Evolutionary conservation across 2,797 vertebrate genomes (phyloP).

Genomic region (Xiphorhynchus erythropygius): DNA sequence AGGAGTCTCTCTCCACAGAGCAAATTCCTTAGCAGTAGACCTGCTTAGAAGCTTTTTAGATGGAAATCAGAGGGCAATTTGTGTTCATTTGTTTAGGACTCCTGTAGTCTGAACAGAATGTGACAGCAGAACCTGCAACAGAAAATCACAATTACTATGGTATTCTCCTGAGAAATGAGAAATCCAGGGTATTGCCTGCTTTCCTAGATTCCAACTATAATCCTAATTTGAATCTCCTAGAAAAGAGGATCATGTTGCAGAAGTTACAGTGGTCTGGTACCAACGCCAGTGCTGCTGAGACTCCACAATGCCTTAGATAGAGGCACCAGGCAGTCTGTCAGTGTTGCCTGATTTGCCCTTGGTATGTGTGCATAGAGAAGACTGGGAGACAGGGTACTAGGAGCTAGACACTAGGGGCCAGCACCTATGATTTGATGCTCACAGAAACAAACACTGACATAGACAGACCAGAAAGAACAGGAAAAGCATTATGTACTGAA

Average conservation of each 20-base stretch:
- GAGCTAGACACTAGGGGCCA: neutral
- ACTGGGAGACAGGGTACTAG: neutral
- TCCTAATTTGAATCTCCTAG: neutral
- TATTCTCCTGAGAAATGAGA: neutral
- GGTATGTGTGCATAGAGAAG: neutral
- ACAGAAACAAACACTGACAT: neutral
- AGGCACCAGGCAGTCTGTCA: neutral
- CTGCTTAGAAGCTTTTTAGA: neutral
- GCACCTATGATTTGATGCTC: neutral
- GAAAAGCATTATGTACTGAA: conserved; percentile 46
- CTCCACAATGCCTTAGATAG: fast-evolving
- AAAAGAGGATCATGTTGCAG: neutral
- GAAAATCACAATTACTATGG: neutral
- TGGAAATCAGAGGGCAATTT: neutral
- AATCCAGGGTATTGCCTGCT: neutral
- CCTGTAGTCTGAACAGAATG: neutral
- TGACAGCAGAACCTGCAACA: neutral
- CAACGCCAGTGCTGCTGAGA: neutral
- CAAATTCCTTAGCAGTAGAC: neutral
- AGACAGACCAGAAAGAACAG: neutral
- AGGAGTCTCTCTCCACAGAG: neutral
- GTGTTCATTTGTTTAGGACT: neutral
- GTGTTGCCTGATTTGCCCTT: neutral
- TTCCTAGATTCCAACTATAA: neutral
- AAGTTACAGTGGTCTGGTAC: neutral